Evolutionary conservation across 2,113 vertebrate species (phyloP), one percentile per base, ranked within the genome.

Genomic region (Grus americana): DNA sequence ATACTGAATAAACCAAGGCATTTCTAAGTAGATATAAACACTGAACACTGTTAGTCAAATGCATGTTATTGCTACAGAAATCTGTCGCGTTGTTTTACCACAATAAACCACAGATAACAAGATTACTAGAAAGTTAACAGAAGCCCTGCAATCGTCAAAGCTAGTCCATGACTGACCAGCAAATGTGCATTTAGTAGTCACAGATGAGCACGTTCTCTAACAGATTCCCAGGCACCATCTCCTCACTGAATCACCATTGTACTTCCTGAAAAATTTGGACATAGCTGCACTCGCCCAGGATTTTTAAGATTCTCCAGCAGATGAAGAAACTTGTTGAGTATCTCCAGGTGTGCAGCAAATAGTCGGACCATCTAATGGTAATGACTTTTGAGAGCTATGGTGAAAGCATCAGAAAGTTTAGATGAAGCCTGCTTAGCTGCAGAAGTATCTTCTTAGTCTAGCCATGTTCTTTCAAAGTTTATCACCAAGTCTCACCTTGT

Each of bases 61-160:
- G 3, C 32, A 68, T 30, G 7, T 12, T 79, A 36, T 47, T 72
- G 74, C 44, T 70, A 79, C 9, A 68, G 63, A 85, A 74, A 79
- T 52, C 23, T 27, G 34, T 4, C 34, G 46, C 23, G 3, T 5
- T 57, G 11, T 44, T 93, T 90, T 47, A 63, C 12, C 32, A 46
- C 27, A 81, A 59, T 50, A 75, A 84, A 57, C 12, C 52, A 75
- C 1, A 10, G 21, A 44, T 52, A 85, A 85, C 4, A 5, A 78
- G 15, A 82, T 67, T 18, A 70, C 24, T 74, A 0, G 0, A 57
- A 23, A 80, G 47, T 22, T 38, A 52, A 29, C 1, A n/a, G 10
- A 90, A 63, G 29, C 67, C 19, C 38, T 63, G 29, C 58, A 62
- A 49, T 15, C 10, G 34, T 52, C 72, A 86, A 82, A 68, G 10